Evolutionary conservation across 2,888 invertebrate species (phyloP).

Genomic region (Anthophora plumipes): DNA sequence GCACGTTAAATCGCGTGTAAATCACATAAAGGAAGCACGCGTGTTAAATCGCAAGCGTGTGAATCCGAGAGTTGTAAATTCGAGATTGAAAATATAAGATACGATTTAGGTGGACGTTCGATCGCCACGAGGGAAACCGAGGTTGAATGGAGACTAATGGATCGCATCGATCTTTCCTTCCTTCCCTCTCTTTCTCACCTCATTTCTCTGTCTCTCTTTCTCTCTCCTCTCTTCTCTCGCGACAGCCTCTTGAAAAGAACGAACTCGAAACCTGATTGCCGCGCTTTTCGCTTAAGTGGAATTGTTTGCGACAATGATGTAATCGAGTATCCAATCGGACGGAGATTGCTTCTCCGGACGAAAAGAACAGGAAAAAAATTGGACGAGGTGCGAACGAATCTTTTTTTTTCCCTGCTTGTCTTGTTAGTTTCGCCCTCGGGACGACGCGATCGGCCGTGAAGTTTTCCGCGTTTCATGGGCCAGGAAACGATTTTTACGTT

Average conservation of each 20-base stretch:
- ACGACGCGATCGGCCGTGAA: conserved; percentile 12
- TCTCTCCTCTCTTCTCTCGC: not conserved
- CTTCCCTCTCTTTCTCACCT: not conserved
- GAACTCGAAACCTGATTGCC: conserved; percentile 30
- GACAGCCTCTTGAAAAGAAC: conserved; percentile 25
- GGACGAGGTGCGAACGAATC: conserved; percentile 26
- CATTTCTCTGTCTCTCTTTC: not conserved
- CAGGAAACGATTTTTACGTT: conserved; percentile 1
- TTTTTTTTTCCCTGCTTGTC: conserved; percentile 39
- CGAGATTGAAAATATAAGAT: conserved; percentile 28
- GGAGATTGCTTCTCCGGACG: conserved; percentile 30
- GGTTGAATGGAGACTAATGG: conserved; percentile 43
- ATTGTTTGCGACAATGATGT: conserved; percentile 58
- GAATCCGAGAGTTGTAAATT: not conserved
- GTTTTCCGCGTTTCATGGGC: not conserved
- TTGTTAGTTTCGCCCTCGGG: conserved; percentile 30
- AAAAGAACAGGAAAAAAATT: conserved; percentile 6
- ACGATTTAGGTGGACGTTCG: conserved; percentile 7
- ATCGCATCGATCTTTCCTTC: conserved; percentile 14
- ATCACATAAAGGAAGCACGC: not conserved
- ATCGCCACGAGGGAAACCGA: not conserved
- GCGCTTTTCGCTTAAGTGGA: conserved; percentile 42
- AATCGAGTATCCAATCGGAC: conserved; percentile 42
- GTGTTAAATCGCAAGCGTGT: conserved; percentile 4
- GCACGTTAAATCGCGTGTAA: not conserved